phyloP scores from a whole-genome alignment of 2,113 vertebrate species.

The Antechinus stuartii region DNA sequence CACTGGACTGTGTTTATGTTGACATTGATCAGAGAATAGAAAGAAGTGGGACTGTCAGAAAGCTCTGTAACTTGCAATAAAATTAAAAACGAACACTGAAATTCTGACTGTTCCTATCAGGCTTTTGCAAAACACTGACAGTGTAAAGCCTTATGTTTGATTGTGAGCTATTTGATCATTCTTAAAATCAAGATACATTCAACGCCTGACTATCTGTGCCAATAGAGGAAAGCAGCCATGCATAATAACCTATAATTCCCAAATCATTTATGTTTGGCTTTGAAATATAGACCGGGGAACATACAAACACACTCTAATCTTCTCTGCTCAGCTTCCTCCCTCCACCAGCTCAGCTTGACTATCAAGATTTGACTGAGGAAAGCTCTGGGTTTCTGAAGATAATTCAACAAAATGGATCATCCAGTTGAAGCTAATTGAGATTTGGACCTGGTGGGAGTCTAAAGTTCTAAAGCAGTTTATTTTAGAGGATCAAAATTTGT shows the following conservation, averaged over 20 bases:
- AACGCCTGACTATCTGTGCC: not conserved
- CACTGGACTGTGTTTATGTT: not conserved
- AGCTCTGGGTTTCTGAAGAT: not conserved
- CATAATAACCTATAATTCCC: not conserved
- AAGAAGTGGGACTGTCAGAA: conserved; percentile 44
- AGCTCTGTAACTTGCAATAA: conserved; percentile 37
- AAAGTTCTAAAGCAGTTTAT: not conserved
- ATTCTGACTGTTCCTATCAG: conserved; percentile 44
- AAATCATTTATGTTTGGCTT: conserved; percentile 10
- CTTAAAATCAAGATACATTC: conserved; percentile 34
- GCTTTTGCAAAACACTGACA: conserved; percentile 16
- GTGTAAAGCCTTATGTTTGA: not conserved
- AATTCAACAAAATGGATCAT: not conserved
- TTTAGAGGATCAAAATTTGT: not conserved
- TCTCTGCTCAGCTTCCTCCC: not conserved
- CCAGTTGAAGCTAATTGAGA: conserved; percentile 23
- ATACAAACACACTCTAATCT: not conserved
- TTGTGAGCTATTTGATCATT: conserved; percentile 31
- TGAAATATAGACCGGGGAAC: not conserved
- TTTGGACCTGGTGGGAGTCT: not conserved
- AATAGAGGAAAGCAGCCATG: not conserved
- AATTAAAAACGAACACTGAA: conserved; percentile 48
- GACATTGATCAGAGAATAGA: conserved; percentile 36
- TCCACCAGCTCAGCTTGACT: not conserved
- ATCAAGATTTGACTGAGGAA: not conserved